Base-by-base conservation (phyloP, 2,113 vertebrate species). In the Dromaius novaehollandiae region DNA sequence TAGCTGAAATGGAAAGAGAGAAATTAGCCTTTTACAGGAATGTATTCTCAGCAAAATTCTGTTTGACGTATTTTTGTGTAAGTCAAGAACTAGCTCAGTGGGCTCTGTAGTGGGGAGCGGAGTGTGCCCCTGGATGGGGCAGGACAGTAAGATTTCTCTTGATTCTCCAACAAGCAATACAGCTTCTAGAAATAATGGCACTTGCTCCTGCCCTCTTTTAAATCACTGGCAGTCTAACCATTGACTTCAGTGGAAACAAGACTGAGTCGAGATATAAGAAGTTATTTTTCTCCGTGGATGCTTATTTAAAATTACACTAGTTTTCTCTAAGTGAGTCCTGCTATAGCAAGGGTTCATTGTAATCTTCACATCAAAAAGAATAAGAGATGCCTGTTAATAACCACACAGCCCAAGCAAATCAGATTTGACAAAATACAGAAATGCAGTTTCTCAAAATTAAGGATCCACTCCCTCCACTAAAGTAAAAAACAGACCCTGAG, bases 1-100 rank as follows among this genome's bases (percentile, higher is more conserved):
- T 64, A 96, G 60, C 76, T 71, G 86, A 95, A 89, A 78, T 32
- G 19, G 38, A 93, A 93, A 92, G 24, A 82, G 34, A 82, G 34
- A 89, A 90, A 91, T 81, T 19, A 70, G 32, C n/a, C 34, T 95
- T 91, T 61, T 70, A 48, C 60, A 86, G 68, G 90, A 94, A 66
- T 19, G 9, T 28, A 88, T 46, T 75, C 66, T 82, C 53, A 81
- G 87, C 17, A 32, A 66, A 81, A 80, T 82, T 88, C 44, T 78
- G 21, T 89, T 88, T 71, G 78, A 20, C 19, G 92, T 53, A 65
- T 9, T 63, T 70, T 80, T 53, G 34, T 46, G 36, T n/a, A 28
- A 20, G 22, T 79, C 71, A 93, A n/a, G 46, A 96, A 81, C 8
- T 83, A 91, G 38, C 16, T 9, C 34, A 13, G 32, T 48, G 44